Evolutionary conservation across 1,140 invertebrate genomes (phyloP).

Genomic region (Sitophilus oryzae): DNA sequence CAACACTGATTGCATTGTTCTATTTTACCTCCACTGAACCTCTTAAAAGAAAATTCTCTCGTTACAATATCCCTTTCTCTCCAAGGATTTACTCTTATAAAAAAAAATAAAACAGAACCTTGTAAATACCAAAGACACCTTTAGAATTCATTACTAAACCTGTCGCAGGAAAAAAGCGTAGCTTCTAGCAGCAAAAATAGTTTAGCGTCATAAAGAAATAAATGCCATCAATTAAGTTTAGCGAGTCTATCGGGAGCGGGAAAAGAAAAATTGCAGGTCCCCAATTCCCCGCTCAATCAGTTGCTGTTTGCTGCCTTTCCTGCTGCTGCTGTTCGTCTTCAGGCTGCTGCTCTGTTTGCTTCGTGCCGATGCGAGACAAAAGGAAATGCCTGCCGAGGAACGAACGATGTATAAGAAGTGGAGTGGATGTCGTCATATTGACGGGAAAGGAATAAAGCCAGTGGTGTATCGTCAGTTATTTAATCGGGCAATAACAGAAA

Average conservation of each 20-base stretch:
- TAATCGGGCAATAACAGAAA: too few species aligned
- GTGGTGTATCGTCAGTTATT: too few species aligned
- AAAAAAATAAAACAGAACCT: too few species aligned
- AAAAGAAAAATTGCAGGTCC: constrained; percentile 35
- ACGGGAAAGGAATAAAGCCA: not conserved
- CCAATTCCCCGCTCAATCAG: constrained; percentile 42
- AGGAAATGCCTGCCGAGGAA: constrained; percentile 40
- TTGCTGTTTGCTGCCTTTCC: constrained; percentile 38
- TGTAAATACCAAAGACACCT: too few species aligned
- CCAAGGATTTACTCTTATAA: too few species aligned
- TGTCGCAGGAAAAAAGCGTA: not conserved
- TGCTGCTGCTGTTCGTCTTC: too few species aligned
- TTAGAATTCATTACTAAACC: not conserved
- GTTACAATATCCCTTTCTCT: too few species aligned
- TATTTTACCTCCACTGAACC: too few species aligned
- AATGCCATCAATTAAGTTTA: constrained; percentile 39
- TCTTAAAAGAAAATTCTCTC: too few species aligned
- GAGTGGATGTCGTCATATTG: constrained; percentile 36
- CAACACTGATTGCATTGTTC: too few species aligned
- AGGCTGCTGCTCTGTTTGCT: not conserved
- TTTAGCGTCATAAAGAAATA: constrained; percentile 32
- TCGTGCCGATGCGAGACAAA: constrained; percentile 29
- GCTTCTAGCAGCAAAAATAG: constrained; percentile 2
- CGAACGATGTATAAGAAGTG: constrained; percentile 23
- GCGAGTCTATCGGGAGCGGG: constrained; percentile 32